Evolutionary conservation across 2,888 invertebrate species (phyloP).

Genomic region (Megalurothrips usitatus): DNA sequence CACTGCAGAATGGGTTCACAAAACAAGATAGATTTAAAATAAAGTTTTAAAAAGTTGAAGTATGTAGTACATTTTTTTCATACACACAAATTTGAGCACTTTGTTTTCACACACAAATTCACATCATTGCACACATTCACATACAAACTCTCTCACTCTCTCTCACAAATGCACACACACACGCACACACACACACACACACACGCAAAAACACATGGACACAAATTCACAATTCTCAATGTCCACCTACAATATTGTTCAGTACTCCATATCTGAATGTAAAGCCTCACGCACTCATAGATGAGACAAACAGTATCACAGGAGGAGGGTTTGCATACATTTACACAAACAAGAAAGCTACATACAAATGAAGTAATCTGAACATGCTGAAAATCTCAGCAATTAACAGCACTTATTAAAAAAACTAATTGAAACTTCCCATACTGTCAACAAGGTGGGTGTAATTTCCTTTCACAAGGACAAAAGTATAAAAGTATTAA

Average conservation of each 20-base stretch:
- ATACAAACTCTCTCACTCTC: too few relatives aligned
- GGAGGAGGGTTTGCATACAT: constrained; percentile 24
- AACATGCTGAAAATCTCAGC: not conserved
- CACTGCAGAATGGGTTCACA: too few relatives aligned
- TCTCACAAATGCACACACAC: constrained; percentile 24
- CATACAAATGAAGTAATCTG: constrained; percentile 26
- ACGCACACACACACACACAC: constrained; percentile 28
- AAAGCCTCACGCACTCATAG: not conserved
- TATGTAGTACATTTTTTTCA: not conserved
- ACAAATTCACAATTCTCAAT: constrained; percentile 13
- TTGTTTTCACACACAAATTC: not conserved
- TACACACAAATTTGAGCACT: not conserved
- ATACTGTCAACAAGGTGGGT: not conserved
- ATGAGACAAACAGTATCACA: constrained; percentile 23
- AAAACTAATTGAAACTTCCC: not conserved
- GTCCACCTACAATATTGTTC: not conserved
- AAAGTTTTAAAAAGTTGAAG: not conserved
- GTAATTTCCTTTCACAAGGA: constrained; percentile 9
- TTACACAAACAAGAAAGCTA: constrained; percentile 18
- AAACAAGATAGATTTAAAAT: not conserved
- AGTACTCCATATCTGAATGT: constrained; percentile 14
- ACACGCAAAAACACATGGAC: constrained; percentile 27
- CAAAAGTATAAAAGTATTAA: constrained; percentile 21
- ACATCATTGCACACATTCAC: not conserved
- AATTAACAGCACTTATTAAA: not conserved